phyloP scores from a whole-genome alignment of 2,888 invertebrate genomes.

The Cerastoderma edule region DNA sequence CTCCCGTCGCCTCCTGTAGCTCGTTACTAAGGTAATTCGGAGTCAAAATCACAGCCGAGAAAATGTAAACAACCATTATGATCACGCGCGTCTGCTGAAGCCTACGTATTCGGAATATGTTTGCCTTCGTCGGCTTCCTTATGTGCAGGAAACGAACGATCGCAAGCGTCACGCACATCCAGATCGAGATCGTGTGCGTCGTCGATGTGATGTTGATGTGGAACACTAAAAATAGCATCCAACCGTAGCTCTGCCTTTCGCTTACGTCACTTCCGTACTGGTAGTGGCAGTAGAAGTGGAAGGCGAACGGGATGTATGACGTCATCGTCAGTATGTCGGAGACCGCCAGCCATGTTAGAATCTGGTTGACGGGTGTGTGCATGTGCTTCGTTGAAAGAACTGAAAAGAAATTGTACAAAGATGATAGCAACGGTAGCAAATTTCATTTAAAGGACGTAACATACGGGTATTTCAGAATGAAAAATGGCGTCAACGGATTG shows the following conservation, averaged over 20 bases:
- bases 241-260: conserved; percentile 78
- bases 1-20: conserved; percentile 53
- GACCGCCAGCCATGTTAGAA: conserved; percentile 92
- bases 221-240: conserved; percentile 86
- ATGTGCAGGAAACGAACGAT: conserved; percentile 91
- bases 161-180: conserved; percentile 95
- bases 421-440: no score
- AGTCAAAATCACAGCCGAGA: conserved; percentile 92
- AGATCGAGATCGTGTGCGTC: conserved; percentile 95
- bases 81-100: conserved; percentile 90
- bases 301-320: conserved; percentile 95
- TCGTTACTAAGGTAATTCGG: conserved; percentile 92
- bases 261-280: conserved; percentile 62
- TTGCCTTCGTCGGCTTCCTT: conserved; percentile 91
- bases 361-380: conserved; percentile 94
- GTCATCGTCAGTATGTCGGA: conserved; percentile 94
- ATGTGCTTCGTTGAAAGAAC: conserved; percentile 93
- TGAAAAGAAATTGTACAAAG: conserved; percentile 23
- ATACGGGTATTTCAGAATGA: no score
- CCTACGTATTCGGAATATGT: conserved; percentile 86
- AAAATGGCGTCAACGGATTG: no score
- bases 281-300: conserved; percentile 85
- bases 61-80: conserved; percentile 92
- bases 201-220: conserved; percentile 95
- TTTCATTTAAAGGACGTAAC: no score